phyloP scores from a whole-genome alignment of 2,888 invertebrate species.

The Antheraea assamensis region DNA sequence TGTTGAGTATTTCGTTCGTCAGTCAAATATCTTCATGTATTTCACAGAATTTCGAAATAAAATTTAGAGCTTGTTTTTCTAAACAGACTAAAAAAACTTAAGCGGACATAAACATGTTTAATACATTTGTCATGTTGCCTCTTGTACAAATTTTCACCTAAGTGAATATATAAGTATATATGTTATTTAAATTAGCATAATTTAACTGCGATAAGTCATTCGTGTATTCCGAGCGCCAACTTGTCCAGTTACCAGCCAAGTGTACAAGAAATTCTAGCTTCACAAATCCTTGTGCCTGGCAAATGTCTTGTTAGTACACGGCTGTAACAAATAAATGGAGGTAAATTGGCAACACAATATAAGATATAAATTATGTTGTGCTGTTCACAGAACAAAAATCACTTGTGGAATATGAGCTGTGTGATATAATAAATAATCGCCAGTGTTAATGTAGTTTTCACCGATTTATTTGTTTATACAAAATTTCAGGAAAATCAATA shows the following conservation, averaged over 20 bases:
- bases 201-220: constrained; percentile 13
- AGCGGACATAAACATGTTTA: background rate
- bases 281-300: background rate
- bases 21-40: background rate
- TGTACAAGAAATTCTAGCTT: constrained; percentile 12
- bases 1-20: background rate
- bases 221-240: background rate
- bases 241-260: constrained; percentile 9
- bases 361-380: background rate
- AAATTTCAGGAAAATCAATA: too few species aligned
- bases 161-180: background rate
- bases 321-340: constrained; percentile 13
- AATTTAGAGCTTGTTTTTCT: background rate
- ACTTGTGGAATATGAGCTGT: background rate
- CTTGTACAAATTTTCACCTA: too few species aligned
- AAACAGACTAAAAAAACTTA: background rate
- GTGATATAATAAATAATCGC: background rate
- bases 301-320: constrained; percentile 15
- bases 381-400: background rate
- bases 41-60: background rate
- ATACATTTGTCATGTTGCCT: too few species aligned
- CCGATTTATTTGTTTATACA: too few species aligned
- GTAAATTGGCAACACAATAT: background rate
- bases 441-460: too few species aligned
- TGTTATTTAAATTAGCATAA: background rate